A percentile compares a stretch with the other conserved stretches of the same genome.
phyloP scores from a whole-genome alignment of 2,888 invertebrate genomes.

The Acleris literana region DNA sequence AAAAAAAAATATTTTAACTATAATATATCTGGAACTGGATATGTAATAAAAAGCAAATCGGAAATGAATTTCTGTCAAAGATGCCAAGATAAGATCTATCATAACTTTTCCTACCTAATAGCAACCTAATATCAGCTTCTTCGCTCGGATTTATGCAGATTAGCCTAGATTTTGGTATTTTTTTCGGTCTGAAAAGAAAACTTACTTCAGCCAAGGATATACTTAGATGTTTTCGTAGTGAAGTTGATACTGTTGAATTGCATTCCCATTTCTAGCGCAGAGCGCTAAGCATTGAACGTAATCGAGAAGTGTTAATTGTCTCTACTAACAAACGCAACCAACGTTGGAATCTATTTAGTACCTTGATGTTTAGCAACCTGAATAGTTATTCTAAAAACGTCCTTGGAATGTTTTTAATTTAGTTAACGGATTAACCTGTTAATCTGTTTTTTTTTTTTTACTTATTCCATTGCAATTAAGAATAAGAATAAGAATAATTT shows the following conservation, averaged over 20 bases:
- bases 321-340: slow-evolving; percentile 42
- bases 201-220: too few species aligned
- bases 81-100: too few species aligned
- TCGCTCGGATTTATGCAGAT: slow-evolving; percentile 3
- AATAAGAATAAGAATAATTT: too few species aligned
- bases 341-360: slow-evolving; percentile 19
- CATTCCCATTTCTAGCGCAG: slow-evolving; percentile 44
- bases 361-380: not conserved
- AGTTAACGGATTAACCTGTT: not conserved
- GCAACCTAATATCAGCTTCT: not conserved
- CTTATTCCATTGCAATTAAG: too few species aligned
- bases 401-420: not conserved
- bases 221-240: not conserved
- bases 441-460: too few species aligned
- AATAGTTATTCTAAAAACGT: not conserved
- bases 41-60: too few species aligned
- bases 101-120: too few species aligned
- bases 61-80: too few species aligned
- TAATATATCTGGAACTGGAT: too few species aligned
- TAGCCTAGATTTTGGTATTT: not conserved
- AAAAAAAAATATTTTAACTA: too few species aligned
- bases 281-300: slow-evolving; percentile 55
- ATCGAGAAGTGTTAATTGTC: slow-evolving; percentile 55
- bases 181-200: too few species aligned
- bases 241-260: slow-evolving; percentile 7